Base-by-base conservation (phyloP, 2,113 vertebrate genomes). In the Capra hircus region DNA sequence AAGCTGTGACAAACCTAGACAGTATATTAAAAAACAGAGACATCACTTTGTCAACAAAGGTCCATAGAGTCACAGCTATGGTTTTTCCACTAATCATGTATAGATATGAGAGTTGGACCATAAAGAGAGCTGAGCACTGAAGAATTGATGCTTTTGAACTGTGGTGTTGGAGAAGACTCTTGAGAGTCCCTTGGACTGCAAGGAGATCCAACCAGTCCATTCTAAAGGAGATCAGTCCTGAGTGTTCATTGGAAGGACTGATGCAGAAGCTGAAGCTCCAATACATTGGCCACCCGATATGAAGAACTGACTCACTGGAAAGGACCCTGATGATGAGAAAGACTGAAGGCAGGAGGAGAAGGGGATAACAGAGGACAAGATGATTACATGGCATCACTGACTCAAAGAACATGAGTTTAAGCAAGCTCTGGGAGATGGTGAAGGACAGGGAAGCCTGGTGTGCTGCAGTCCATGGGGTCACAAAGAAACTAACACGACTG, bases 401-500 rank as follows among this genome's bases (percentile, higher is more conserved):
- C n/a, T 71, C n/a, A 71, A 71, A 71, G n/a, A 10, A 36, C n/a
- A 71, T 11, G 64, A 71, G 64, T 71, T 71, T 71, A 21, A 71
- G 19, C n/a, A 71, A 71, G 64, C n/a, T 71, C n/a, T 3, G 19
- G 64, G 64, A 71, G 64, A 71, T 23, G n/a, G 10, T 36, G n/a
- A 71, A 71, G 64, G 64, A 71, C 64, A 71, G 19, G 64, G n/a
- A 36, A 36, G 64, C n/a, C 17, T 71, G 64, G 9, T 36, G 19
- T 71, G n/a, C n/a, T 71, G n/a, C 4, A 71, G 64, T 36, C 64
- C 19, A 36, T 36, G 17, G 64, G n/a, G n/a, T 36, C 64, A 71
- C 64, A 71, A 36, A 71, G n/a, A 36, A 19, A 6, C 0, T 0
- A 9, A 71, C 64, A 71, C 0, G 5, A 71, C n/a, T 71, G 64